phyloP scores from a whole-genome alignment of 2,113 vertebrate genomes.

The Callipepla californica region DNA sequence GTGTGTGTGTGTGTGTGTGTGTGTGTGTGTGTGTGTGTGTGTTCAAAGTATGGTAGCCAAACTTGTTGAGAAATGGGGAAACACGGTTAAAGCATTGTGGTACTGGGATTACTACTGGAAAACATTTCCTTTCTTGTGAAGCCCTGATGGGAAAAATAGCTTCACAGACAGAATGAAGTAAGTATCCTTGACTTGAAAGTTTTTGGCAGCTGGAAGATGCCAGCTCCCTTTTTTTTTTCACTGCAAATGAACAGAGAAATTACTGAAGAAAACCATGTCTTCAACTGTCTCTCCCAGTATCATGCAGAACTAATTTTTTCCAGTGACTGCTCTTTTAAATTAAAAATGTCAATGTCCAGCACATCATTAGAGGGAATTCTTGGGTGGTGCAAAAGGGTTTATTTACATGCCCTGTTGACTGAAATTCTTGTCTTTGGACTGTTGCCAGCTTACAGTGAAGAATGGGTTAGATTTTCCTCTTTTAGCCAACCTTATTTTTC shows the following conservation, averaged over 20 bases:
- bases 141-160: constrained; percentile 49
- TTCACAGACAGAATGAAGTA: constrained; percentile 64
- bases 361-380: constrained; percentile 76
- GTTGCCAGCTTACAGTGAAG: neutral
- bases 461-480: neutral
- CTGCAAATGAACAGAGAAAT: constrained; percentile 73
- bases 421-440: constrained; percentile 60
- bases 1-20: neutral
- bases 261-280: constrained; percentile 71
- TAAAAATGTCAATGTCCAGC: constrained; percentile 75
- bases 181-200: constrained; percentile 68
- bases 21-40: neutral
- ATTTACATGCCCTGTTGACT: constrained; percentile 45
- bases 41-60: neutral
- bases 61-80: constrained; percentile 27
- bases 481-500: neutral
- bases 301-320: constrained; percentile 81
- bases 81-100: neutral
- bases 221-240: constrained; percentile 70
- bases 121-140: constrained; percentile 61
- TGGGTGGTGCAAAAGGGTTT: constrained; percentile 64
- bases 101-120: constrained; percentile 33
- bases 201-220: constrained; percentile 73
- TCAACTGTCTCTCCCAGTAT: constrained; percentile 71
- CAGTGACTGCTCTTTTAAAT: constrained; percentile 77